Evolutionary conservation across 2,888 invertebrate genomes (phyloP), one percentile per base, ranked within the genome.

Genomic region (Baronia brevicornis): DNA sequence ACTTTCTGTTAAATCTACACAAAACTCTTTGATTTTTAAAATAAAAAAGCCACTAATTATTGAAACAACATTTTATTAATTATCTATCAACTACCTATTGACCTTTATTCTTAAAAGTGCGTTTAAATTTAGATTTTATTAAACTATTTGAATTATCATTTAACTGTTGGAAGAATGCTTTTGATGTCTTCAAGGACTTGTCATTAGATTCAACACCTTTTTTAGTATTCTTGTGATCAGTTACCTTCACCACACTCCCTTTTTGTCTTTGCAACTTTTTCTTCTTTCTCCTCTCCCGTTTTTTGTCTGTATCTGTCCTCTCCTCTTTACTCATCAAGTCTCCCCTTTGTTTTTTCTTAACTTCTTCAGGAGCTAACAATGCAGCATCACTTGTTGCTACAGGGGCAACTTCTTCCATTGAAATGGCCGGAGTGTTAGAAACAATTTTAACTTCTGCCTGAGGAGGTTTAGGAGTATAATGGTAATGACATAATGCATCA

Each of bases 331-430:
- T 92, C 33, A 89, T 70, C 40, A 78, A 58, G 46, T 87, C 86
- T 30, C 89, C 87, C 59, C 86, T 72, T 6, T 43, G 60, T 51
- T 78, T 85, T 85, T 88, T 87, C 69, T 88, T 90, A 1, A 98
- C 86, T 87, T 98, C 98, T 74, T 97, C 95, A 0, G 98, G 97
- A 8, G 98, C 97, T 41, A 98, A 78, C 18, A 96, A 69, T 1
- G 91, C 86, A 2, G 93, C 94, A 69, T 96, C 93, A 56, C 92
- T 95, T 0, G 91, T 88, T n/a, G 92, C 90, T 3, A 94, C 86
- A 0, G 98, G 98, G 0, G 96, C 96, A 4, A 97, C 96, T 74
- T 99, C 98, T 72, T 99, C 99, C 89, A 97, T 93, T 14, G 86
- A 88, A 28, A 98, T 90, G 0, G 97, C 94, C 1, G 98, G 95